Evolutionary conservation across 1,140 invertebrate species (phyloP).

Genomic region (Drosophila paulistorum): DNA sequence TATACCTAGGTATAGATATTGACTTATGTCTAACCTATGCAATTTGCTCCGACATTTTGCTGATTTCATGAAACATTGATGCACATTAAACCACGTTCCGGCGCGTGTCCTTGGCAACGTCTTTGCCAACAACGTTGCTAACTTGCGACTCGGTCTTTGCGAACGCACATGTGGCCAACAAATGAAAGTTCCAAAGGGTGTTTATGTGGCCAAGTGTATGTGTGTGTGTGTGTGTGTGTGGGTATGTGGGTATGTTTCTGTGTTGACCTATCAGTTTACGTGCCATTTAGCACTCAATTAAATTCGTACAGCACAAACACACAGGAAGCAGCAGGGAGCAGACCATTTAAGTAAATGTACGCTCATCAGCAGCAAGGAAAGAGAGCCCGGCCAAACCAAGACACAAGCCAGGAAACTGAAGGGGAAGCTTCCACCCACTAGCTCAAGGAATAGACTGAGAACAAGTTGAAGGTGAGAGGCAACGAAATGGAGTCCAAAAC

Average conservation of each 20-base stretch:
- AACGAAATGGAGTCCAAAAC: slow-evolving; percentile 1
- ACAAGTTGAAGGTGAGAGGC: neutral
- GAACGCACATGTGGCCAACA: slow-evolving; percentile 33
- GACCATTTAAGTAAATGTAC: slow-evolving; percentile 71
- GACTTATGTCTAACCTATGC: slow-evolving; percentile 25
- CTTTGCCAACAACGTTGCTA: slow-evolving; percentile 29
- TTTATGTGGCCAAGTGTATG: slow-evolving; percentile 1
- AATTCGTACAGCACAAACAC: slow-evolving; percentile 69
- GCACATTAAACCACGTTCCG: slow-evolving; percentile 54
- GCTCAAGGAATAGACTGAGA: too few relatives aligned
- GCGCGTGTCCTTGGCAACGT: slow-evolving; percentile 62
- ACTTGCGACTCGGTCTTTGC: neutral
- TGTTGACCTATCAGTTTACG: slow-evolving; percentile 81
- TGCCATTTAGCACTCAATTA: slow-evolving; percentile 83
- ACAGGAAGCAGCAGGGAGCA: slow-evolving; percentile 42
- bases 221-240: slow-evolving; percentile 6
- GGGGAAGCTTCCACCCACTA: too few relatives aligned
- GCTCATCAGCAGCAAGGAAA: slow-evolving; percentile 63
- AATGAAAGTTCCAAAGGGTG: slow-evolving; percentile 49
- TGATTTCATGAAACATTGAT: slow-evolving; percentile 54
- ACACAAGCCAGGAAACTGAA: slow-evolving; percentile 15
- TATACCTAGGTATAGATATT: neutral
- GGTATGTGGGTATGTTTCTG: slow-evolving; percentile 37
- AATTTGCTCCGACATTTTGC: slow-evolving; percentile 53
- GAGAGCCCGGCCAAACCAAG: neutral